phyloP scores from a whole-genome alignment of 2,888 invertebrate genomes.

The Eupithecia exiguata region DNA sequence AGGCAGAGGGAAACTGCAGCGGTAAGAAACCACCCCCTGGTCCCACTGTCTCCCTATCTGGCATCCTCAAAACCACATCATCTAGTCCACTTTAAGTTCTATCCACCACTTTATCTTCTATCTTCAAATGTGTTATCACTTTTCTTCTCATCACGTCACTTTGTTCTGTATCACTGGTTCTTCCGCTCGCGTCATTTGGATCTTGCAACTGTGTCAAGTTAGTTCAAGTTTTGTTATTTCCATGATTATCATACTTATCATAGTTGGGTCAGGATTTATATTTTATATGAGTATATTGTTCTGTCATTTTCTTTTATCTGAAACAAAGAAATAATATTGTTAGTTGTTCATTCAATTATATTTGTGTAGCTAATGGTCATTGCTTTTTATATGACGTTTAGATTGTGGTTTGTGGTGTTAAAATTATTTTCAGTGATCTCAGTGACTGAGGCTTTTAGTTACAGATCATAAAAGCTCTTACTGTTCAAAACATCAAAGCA shows the following conservation, averaged over 20 bases:
- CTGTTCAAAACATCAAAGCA: background rate
- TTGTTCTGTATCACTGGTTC: conserved; percentile 43
- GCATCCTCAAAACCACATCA: conserved; percentile 71
- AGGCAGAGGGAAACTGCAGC: conserved; percentile 83
- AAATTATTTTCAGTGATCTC: background rate
- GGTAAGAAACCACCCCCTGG: conserved; percentile 84
- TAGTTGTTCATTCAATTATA: background rate
- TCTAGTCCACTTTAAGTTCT: conserved; percentile 47
- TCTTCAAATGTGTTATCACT: conserved; percentile 16
- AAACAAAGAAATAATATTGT: conserved; percentile 63
- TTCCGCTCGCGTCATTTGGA: background rate
- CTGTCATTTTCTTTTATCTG: conserved; percentile 59
- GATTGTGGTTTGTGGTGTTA: background rate
- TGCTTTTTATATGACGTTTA: background rate
- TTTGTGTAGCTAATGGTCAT: background rate
- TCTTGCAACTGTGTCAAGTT: conserved; percentile 64
- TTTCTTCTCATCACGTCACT: conserved; percentile 18
- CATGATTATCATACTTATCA: conserved; percentile 61
- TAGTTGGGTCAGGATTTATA: conserved; percentile 54
- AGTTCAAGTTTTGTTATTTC: conserved; percentile 68
- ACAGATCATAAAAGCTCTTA: background rate
- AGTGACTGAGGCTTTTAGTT: background rate
- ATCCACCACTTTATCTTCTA: conserved; percentile 13
- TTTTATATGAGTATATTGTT: conserved; percentile 43
- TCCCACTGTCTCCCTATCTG: conserved; percentile 82